phyloP scores from a whole-genome alignment of 2,888 invertebrate genomes.

The Sinodicranocentrus sp. region DNA sequence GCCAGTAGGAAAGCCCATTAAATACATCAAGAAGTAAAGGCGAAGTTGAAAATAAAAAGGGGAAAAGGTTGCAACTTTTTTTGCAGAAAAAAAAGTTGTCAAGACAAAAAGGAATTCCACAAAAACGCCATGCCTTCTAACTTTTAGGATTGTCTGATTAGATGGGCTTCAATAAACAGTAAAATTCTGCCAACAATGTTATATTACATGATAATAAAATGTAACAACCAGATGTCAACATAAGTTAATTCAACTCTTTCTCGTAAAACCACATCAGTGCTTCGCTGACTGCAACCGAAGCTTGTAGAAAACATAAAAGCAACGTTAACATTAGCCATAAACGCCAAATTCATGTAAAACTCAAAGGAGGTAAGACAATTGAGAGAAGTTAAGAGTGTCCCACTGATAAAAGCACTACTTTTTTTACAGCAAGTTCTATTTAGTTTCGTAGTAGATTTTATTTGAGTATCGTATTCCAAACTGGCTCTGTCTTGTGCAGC shows the following conservation, averaged over 20 bases:
- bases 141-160: not conserved
- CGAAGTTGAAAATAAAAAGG: no score
- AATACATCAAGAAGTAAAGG: not conserved
- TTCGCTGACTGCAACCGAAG: not conserved
- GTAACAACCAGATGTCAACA: slow-evolving; percentile 25
- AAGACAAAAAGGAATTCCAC: no score
- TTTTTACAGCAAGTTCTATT: no score
- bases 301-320: not conserved
- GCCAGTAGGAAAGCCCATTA: not conserved
- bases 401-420: not conserved
- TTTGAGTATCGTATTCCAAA: no score
- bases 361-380: not conserved
- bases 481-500: no score
- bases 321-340: not conserved
- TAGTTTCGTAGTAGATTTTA: no score
- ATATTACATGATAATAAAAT: slow-evolving; percentile 16
- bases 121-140: not conserved
- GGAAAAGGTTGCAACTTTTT: no score
- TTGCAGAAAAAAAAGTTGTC: no score
- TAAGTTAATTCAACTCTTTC: slow-evolving; percentile 5
- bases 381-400: no score
- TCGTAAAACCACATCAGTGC: not conserved
- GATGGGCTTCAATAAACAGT: not conserved
- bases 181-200: slow-evolving; percentile 1
- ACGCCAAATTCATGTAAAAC: not conserved